Evolutionary conservation across 1,140 invertebrate genomes (phyloP).

Genomic region (Euura lappo): DNA sequence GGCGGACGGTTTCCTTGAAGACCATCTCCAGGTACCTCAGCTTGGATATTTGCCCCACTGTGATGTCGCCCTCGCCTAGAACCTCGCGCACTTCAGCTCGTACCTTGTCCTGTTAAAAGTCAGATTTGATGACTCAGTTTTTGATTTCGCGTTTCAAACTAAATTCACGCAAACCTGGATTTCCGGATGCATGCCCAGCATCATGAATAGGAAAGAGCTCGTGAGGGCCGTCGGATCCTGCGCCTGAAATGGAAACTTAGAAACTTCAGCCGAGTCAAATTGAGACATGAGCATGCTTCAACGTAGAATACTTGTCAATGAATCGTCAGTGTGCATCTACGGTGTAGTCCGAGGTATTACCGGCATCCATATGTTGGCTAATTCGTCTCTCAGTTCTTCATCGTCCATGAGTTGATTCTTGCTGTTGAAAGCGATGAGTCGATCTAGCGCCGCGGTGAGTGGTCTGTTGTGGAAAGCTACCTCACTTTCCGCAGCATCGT

Average conservation of each 20-base stretch:
- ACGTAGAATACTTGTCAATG: too few relatives aligned
- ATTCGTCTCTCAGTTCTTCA: constrained; percentile 44
- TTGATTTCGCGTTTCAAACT: too few relatives aligned
- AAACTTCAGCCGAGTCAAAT: background rate
- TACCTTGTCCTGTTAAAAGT: constrained; percentile 48
- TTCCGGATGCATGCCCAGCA: constrained; percentile 66
- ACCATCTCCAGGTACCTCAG: constrained; percentile 67
- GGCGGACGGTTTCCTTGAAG: constrained; percentile 66
- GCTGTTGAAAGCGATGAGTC: constrained; percentile 23
- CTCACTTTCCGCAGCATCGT: constrained; percentile 21
- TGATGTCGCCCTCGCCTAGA: constrained; percentile 55
- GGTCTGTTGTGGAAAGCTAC: constrained; percentile 15
- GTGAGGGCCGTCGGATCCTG: constrained; percentile 71
- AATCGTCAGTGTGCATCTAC: too few relatives aligned
- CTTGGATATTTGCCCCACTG: constrained; percentile 62
- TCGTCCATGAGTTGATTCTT: constrained; percentile 41
- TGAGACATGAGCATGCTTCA: too few relatives aligned
- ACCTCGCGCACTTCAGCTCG: constrained; percentile 61
- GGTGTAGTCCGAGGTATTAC: constrained; percentile 27
- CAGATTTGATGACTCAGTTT: too few relatives aligned
- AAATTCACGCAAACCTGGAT: constrained; percentile 54
- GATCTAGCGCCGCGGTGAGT: constrained; percentile 28
- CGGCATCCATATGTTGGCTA: constrained; percentile 54
- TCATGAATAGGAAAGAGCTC: constrained; percentile 51
- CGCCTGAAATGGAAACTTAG: constrained; percentile 63